Evolutionary conservation across 2,113 vertebrate genomes (phyloP).

Genomic region (Myocastor coypus): DNA sequence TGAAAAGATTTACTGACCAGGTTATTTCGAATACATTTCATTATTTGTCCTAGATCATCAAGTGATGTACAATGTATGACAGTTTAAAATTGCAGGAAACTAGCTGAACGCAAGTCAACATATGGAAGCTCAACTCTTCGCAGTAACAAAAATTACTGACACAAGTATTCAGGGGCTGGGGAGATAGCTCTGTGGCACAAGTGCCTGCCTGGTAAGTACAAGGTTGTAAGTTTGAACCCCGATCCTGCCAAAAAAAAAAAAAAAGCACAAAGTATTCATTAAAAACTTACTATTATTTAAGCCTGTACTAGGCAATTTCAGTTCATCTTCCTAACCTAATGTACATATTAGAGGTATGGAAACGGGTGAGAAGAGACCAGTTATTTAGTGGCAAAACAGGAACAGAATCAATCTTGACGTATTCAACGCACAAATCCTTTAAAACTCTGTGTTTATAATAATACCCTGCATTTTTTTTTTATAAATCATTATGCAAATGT

Average conservation of each 20-base stretch:
- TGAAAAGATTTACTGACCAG: slow-evolving; percentile 54
- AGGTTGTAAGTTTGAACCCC: no score
- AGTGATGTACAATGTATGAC: background rate
- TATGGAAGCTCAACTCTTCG: background rate
- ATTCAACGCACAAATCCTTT: background rate
- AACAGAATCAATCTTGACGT: background rate
- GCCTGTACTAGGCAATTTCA: background rate
- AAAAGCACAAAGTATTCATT: slow-evolving; percentile 37
- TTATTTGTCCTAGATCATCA: slow-evolving; percentile 59
- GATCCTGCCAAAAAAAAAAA: no score
- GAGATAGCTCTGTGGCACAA: no score
- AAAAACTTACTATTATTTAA: background rate
- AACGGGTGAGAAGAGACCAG: slow-evolving; percentile 40
- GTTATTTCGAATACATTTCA: slow-evolving; percentile 38
- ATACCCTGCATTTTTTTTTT: slow-evolving; percentile 7
- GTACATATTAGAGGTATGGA: slow-evolving; percentile 31
- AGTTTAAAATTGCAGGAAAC: slow-evolving; percentile 15
- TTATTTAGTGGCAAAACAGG: slow-evolving; percentile 25
- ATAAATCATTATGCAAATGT: slow-evolving; percentile 7
- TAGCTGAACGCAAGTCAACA: slow-evolving; percentile 45
- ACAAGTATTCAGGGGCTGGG: no score
- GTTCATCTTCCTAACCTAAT: slow-evolving; percentile 1
- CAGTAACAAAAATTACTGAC: slow-evolving; percentile 4
- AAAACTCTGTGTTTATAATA: background rate
- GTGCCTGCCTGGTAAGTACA: no score